Base-by-base conservation (phyloP, 2,888 invertebrate genomes). In the Cyclophora albipunctata region DNA sequence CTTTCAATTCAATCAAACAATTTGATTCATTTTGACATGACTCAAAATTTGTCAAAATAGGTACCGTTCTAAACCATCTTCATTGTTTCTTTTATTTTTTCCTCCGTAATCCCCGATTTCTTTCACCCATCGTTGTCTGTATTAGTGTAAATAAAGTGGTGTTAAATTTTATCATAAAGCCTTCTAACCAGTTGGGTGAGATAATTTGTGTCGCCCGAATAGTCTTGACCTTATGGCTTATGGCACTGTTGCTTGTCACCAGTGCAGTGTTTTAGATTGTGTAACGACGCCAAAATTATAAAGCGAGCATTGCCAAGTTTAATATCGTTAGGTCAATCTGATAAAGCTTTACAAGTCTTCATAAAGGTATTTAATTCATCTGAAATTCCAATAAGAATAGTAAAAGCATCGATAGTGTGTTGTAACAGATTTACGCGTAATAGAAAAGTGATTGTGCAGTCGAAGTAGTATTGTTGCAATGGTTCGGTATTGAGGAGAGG, bases 31-130 rank as follows among this genome's bases (percentile, higher is more conserved):
- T 20, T 20, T 62, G 64, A 71, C 61, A 71, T 78, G 78, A 80
- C 78, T 82, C 74, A 80, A 83, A 83, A 79, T 78, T 85, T 84
- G 83, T 83, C 86, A 86, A 84, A 86, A 84, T 82, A 86, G 79
- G 78, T 82, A 86, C 80, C 78, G 77, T 82, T 56, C 71, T 77
- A 80, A 76, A 82, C 65, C 69, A 71, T 63, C 69, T 73, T 71
- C 73, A 72, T 77, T 78, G 71, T 82, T 83, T 81, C 76, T 79
- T 79, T 76, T 81, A 77, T 71, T 76, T 83, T 81, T 75, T 71
- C 62, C 70, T 72, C 72, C 64, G 64, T 70, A 64, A 71, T 63
- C 67, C 75, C 69, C 63, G 62, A 63, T 78, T 81, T 69, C 58
- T 75, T 80, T 79, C 57, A 59, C 69, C 63, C 60, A 60, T 64